Evolutionary conservation across 1,140 invertebrate species (phyloP), one percentile per base, ranked within the genome.

Genomic region (Brachionus sp.): DNA sequence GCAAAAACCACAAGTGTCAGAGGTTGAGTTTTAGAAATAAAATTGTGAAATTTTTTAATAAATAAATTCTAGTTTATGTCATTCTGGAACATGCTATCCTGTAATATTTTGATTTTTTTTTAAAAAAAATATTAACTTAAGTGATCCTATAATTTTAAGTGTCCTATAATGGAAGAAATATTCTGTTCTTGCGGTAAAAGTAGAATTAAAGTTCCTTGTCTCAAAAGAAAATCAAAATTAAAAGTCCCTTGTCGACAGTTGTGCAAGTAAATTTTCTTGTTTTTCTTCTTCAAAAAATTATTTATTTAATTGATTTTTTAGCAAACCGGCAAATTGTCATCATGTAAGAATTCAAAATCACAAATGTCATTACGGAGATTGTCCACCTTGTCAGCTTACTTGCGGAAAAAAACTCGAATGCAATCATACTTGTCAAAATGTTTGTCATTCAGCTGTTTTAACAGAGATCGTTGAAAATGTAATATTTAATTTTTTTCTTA

Each of bases 1-100:
- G 95, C 88, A 92, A 93, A 9, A 93, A 95, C 77, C 95, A 98
- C 87, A 95, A 95, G 88, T 98, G 95, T 87, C 89, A 91, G 9
- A 93, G 92, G 37, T 90, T 93, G 0, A 97, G 95, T 87, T 95
- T 97, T 86, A 92, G 91, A 85, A 88, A 88, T 87, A 84, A 70
- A 23, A 39, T 25, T 77, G 29, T 25, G 9, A 44, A 82, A n/a
- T 33, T 75, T 84, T 62, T 62, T 42, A 13, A 83, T 80, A 62
- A 12, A 19, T 19, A 25, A 25, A 25, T 50, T 35, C 25, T 50
- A 66, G 57, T 77, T 0, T 80, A 25, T 64, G 64, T 42, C 64
- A 83, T 77, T 7, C 82, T 88, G 95, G 95, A 0, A 93, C 92
- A 0, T 98, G 96, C 85, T 97, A 95, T 89, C 95, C 95, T 5